Conservation (phyloP, 2,888 invertebrate species). For the Athalia cordata region DNA sequence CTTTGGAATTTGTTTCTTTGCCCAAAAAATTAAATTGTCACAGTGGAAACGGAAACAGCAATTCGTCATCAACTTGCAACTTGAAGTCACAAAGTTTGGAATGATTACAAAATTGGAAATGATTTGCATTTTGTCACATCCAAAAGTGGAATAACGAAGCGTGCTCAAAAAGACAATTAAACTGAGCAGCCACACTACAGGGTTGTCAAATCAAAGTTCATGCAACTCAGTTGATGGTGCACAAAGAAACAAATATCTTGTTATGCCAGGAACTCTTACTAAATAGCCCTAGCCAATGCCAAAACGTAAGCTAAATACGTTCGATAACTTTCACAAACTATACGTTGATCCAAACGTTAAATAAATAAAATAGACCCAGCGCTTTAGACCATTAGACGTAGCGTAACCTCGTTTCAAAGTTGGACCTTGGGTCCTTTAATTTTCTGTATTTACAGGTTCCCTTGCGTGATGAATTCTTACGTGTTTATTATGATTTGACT, state of each 20-base stretch:
- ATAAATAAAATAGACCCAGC: constrained; percentile 47
- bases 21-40: constrained; percentile 29
- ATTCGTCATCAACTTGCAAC: no score
- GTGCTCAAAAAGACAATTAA: constrained; percentile 21
- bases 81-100: neutral
- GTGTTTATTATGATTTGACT: constrained; percentile 94
- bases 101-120: constrained; percentile 1
- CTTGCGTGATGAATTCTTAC: constrained; percentile 92
- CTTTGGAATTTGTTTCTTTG: constrained; percentile 26
- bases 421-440: constrained; percentile 73
- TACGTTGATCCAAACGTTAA: constrained; percentile 46
- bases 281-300: neutral
- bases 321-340: neutral
- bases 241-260: constrained; percentile 11
- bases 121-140: neutral
- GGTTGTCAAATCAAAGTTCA: neutral
- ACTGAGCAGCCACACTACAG: neutral
- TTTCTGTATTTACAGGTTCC: constrained; percentile 90
- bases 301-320: constrained; percentile 3
- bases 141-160: neutral
- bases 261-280: neutral
- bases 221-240: neutral
- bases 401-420: neutral
- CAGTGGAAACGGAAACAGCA: constrained; percentile 19
- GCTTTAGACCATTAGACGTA: constrained; percentile 34